A percentile compares a stretch with the other conserved stretches of the same genome.
These are phyloP conservation scores for Parelbella ahira DNA, from an alignment of 2,888 invertebrate genomes.

Conservation along the genomic window DNA sequence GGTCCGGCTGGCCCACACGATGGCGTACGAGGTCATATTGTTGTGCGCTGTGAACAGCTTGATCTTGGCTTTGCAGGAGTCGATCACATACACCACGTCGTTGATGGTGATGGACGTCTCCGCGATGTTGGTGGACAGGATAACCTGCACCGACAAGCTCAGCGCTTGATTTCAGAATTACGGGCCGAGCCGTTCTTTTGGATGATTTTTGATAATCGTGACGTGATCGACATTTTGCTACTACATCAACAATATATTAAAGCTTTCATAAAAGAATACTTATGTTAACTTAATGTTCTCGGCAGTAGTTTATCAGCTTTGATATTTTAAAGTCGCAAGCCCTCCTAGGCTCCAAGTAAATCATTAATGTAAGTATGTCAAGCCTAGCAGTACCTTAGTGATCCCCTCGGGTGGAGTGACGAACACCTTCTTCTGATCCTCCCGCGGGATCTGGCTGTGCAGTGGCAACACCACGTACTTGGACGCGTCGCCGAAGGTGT, in stretches of 20 bases:
- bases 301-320: no score
- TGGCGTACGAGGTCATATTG: slow-evolving; percentile 99
- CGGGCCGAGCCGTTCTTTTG: no score
- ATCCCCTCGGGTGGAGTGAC: slow-evolving; percentile 90
- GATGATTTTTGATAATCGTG: no score
- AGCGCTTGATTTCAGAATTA: no score
- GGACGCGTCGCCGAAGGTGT: slow-evolving; percentile 81
- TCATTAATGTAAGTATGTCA: no score
- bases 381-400: slow-evolving; percentile 91
- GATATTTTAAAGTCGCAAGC: no score
- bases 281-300: no score
- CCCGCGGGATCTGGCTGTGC: slow-evolving; percentile 98
- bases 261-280: no score
- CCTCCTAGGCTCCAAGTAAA: no score
- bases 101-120: slow-evolving; percentile 99
- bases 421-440: slow-evolving; percentile 97
- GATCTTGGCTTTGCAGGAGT: slow-evolving; percentile 98
- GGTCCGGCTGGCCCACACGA: slow-evolving; percentile 96
- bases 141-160: no score
- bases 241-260: no score
- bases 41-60: slow-evolving; percentile 99
- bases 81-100: slow-evolving; percentile 98
- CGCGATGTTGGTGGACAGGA: slow-evolving; percentile 98
- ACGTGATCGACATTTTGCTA: no score
- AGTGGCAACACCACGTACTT: slow-evolving; percentile 92